Conservation (phyloP, 1,140 invertebrate genomes). For the Sitodiplosis mosellana region DNA sequence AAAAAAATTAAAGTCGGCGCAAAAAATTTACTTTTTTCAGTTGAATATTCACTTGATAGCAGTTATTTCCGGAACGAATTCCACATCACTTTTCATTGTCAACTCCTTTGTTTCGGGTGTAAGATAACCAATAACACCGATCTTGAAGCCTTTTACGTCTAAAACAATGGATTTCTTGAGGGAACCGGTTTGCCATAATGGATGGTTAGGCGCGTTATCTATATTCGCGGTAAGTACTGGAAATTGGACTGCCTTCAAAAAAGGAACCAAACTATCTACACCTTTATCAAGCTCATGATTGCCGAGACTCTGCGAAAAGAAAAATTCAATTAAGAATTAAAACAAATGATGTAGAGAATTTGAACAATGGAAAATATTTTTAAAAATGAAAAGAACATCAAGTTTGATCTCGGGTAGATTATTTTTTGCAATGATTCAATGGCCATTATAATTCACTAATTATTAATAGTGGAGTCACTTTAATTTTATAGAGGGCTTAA, state of each 20-base stretch:
- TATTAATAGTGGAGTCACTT: no score
- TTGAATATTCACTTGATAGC: slow-evolving; percentile 32
- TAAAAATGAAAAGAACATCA: no score
- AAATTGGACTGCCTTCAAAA: slow-evolving; percentile 46
- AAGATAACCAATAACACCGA: slow-evolving; percentile 78
- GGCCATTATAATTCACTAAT: no score
- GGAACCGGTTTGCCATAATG: not conserved
- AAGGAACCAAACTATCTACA: slow-evolving; percentile 50
- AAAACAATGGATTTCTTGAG: slow-evolving; percentile 47
- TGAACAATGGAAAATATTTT: no score
- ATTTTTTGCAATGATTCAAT: no score
- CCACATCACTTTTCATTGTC: slow-evolving; percentile 38
- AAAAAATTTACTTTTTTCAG: no score
- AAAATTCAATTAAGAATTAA: no score
- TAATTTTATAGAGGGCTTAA: no score
- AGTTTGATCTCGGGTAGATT: no score
- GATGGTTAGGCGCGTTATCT: slow-evolving; percentile 42
- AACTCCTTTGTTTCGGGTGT: slow-evolving; percentile 64
- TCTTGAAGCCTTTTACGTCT: slow-evolving; percentile 35
- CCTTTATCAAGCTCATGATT: slow-evolving; percentile 90
- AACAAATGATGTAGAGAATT: no score
- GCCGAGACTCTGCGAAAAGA: slow-evolving; percentile 48
- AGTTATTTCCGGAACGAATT: slow-evolving; percentile 54
- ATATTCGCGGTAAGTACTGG: slow-evolving; percentile 66
- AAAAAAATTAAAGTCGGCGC: not conserved